These are phyloP conservation scores for Emydoidea blandingii DNA, from an alignment of 2,797 vertebrate genomes.

Conservation along the genomic window DNA sequence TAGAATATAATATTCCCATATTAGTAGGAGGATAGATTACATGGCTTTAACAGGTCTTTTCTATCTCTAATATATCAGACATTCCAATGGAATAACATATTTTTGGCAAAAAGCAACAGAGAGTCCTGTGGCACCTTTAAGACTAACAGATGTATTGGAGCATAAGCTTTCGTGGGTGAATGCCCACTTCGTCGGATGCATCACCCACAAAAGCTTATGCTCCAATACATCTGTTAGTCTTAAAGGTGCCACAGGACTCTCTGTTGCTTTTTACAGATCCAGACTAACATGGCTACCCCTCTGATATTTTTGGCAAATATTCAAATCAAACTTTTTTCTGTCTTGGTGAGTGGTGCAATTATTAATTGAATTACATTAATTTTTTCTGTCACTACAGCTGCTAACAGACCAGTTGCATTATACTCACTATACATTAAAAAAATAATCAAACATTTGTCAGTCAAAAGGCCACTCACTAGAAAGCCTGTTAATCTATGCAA, in stretches of 20 bases:
- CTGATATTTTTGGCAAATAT: neutral
- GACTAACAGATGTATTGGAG: too few relatives aligned
- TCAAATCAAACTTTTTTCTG: neutral
- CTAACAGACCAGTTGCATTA: neutral
- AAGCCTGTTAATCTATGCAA: neutral
- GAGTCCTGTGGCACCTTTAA: too few relatives aligned
- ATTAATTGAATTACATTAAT: neutral
- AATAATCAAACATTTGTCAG: neutral
- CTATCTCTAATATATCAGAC: neutral
- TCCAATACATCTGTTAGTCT: too few relatives aligned
- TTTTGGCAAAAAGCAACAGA: neutral
- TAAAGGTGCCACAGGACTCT: too few relatives aligned
- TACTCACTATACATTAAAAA: neutral
- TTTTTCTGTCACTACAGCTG: neutral
- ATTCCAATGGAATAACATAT: rapidly evolving
- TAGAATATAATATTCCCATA: neutral
- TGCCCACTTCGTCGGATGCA: too few relatives aligned
- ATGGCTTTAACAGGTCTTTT: neutral
- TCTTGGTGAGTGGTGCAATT: neutral
- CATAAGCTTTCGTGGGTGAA: too few relatives aligned
- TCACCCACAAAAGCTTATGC: too few relatives aligned
- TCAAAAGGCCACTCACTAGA: neutral
- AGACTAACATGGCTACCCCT: too few relatives aligned
- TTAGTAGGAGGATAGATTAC: neutral
- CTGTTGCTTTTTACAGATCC: too few relatives aligned